Conservation (phyloP, 2,888 invertebrate species). For the Epicampocera succincta region DNA sequence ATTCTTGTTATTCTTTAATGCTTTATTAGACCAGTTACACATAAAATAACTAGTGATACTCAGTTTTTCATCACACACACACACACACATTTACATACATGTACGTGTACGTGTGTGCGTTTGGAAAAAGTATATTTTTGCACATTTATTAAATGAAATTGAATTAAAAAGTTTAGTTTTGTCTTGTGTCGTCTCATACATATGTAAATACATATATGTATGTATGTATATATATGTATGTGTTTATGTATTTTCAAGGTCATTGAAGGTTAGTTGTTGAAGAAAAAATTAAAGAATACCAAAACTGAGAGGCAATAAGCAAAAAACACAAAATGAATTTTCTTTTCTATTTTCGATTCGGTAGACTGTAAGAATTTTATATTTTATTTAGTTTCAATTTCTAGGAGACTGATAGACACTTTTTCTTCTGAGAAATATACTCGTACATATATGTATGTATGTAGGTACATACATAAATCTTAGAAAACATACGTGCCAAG, state of each 20-base stretch:
- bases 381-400: slow-evolving; percentile 18
- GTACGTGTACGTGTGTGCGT: no score
- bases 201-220: no score
- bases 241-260: slow-evolving; percentile 78
- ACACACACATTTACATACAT: neutral
- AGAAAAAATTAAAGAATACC: slow-evolving; percentile 68
- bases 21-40: no score
- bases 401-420: neutral
- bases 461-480: no score
- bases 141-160: slow-evolving; percentile 43
- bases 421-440: no score
- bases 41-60: no score
- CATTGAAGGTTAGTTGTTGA: slow-evolving; percentile 76
- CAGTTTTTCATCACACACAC: no score
- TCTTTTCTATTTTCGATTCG: slow-evolving; percentile 17
- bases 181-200: no score
- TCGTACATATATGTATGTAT: no score
- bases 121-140: neutral
- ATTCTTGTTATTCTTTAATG: no score
- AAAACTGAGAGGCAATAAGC: slow-evolving; percentile 29
- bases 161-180: slow-evolving; percentile 27
- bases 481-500: no score
- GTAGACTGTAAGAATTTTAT: slow-evolving; percentile 10
- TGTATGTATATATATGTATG: no score
- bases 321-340: slow-evolving; percentile 65